Base-by-base conservation (phyloP, 35 echinoderm and acorn worm species). In the Strongylocentrotus purpuratus region DNA sequence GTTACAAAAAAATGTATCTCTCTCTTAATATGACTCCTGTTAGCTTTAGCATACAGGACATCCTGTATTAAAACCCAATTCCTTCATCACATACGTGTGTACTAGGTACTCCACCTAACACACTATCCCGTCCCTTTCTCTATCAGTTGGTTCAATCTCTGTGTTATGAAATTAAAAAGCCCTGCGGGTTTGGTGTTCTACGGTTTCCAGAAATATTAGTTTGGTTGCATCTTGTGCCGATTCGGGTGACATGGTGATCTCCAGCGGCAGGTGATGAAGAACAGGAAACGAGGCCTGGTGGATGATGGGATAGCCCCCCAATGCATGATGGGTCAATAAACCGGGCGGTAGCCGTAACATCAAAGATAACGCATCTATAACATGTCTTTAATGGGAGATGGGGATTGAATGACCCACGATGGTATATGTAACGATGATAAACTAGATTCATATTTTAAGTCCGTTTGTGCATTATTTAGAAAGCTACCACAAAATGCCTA, bases 131-230 rank as follows among this genome's bases (percentile, higher is more conserved):
- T 32, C 32, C n/a, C 5, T 35, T 13, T 86, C 25, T 31, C n/a
- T 33, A 22, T 46, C 87, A 89, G 15, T 9, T 52, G 25, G 48
- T 93, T 2, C 25, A 13, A 93, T 93, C 46, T 58, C 25, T 58
- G 46, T 46, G 48, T 93, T 93, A 93, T 93, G 91, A 93, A 93
- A 93, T 93, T 50, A 93, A 93, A 93, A 93, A 93, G 91, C 91
- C 91, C 91, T 52, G 20, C 4, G 48, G 91, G 46, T 25, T 17
- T 9, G 90, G 46, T 33, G 87, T n/a, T 47, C 91, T 93, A 20
- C 15, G 25, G 91, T 93, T 93, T 47, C 91, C n/a, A 93, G 91
- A 93, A 93, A 93, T 93, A 93, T 93, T 93, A 93, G 91, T 93
- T 50, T 47, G 17, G 45, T 93, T 93, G 45, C 31, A 32, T 93